phyloP scores from a whole-genome alignment of 2,888 invertebrate species.

The Cryptocephalus moraei region DNA sequence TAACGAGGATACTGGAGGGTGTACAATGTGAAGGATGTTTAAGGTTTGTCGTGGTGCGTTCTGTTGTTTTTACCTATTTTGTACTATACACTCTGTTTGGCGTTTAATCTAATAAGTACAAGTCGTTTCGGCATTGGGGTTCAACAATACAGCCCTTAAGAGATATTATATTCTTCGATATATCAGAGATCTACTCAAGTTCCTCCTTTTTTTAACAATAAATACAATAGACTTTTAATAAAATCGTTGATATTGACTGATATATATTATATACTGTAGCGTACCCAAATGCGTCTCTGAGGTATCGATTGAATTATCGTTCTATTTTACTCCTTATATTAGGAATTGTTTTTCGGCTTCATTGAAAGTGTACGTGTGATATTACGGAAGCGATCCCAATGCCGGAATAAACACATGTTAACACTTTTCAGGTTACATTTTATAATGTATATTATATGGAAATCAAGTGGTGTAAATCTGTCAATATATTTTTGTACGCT shows the following conservation, averaged over 20 bases:
- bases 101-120: constrained; percentile 3
- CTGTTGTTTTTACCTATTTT: not conserved
- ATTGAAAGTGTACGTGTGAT: too few species aligned
- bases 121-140: not conserved
- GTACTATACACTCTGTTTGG: constrained; percentile 6
- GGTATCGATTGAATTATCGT: too few species aligned
- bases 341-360: too few species aligned
- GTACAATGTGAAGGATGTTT: too few species aligned
- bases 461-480: constrained; percentile 28
- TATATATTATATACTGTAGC: not conserved
- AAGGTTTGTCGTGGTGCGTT: not conserved
- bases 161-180: too few species aligned
- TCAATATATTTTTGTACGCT: constrained; percentile 40
- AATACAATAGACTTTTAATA: not conserved
- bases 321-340: too few species aligned
- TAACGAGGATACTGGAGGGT: too few species aligned
- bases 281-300: too few species aligned
- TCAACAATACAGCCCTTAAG: too few species aligned
- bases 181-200: not conserved
- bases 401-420: too few species aligned
- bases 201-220: not conserved
- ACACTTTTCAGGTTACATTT: constrained; percentile 1
- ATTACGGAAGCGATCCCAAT: too few species aligned
- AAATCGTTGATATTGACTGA: constrained; percentile 1
- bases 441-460: constrained; percentile 8